These are phyloP conservation scores for Knipowitschia caucasica DNA, from an alignment of 2,797 vertebrate genomes.

Conservation along the genomic window DNA sequence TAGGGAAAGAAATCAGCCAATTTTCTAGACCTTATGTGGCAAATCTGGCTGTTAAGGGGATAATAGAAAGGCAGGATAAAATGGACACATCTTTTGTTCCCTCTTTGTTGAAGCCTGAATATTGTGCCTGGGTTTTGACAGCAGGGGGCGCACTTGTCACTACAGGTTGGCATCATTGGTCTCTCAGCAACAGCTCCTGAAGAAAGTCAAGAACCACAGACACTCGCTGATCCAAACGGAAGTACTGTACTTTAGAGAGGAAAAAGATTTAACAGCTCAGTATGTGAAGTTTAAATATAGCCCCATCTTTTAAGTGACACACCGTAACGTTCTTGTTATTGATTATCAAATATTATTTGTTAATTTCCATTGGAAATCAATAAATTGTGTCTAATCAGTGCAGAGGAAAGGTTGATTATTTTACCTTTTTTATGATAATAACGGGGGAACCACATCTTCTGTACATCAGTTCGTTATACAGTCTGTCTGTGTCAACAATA, in stretches of 20 bases:
- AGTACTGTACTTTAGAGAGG: background rate
- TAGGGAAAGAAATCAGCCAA: background rate
- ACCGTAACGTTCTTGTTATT: too few relatives aligned
- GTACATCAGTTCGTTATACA: too few relatives aligned
- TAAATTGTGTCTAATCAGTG: too few relatives aligned
- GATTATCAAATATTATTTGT: too few relatives aligned
- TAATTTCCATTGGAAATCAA: too few relatives aligned
- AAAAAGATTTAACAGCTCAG: background rate
- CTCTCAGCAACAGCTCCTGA: conserved; percentile 71
- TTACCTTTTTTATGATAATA: too few relatives aligned
- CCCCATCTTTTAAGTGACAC: too few relatives aligned
- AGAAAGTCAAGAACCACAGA: conserved; percentile 24
- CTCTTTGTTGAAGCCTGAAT: background rate
- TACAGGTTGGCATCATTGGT: conserved; percentile 69
- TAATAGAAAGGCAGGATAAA: background rate
- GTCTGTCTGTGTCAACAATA: too few relatives aligned
- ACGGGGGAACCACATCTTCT: too few relatives aligned
- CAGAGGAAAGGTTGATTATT: too few relatives aligned
- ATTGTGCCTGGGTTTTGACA: conserved; percentile 32
- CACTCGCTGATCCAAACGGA: conserved; percentile 6
- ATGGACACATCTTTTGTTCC: conserved; percentile 15
- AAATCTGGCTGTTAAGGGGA: background rate
- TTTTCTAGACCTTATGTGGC: background rate
- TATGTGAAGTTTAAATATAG: too few relatives aligned
- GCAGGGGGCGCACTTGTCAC: conserved; percentile 57